Evolutionary conservation across 2,113 vertebrate genomes (phyloP).

Genomic region (Platichthys flesus): DNA sequence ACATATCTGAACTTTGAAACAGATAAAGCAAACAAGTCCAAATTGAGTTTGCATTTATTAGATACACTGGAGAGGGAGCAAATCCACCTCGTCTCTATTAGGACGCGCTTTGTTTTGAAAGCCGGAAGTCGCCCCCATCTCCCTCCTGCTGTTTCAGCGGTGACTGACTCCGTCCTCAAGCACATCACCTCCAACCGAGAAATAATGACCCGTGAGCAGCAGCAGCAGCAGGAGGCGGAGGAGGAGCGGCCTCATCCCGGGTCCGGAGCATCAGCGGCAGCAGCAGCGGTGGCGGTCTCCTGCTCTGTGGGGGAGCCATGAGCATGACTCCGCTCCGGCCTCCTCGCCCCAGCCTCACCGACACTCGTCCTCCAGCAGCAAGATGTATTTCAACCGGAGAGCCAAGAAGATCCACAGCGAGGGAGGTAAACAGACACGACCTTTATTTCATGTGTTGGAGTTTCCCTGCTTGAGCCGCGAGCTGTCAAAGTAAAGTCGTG

Average conservation of each 20-base stretch:
- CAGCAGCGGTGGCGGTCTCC: slow-evolving; percentile 27
- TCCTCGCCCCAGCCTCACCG: slow-evolving; percentile 52
- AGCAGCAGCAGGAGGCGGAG: slow-evolving; percentile 9
- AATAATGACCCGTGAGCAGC: slow-evolving; percentile 58
- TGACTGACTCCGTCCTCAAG: neutral
- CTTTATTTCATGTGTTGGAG: neutral
- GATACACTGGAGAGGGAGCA: no score
- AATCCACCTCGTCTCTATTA: neutral
- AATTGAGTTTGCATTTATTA: no score
- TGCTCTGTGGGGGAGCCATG: slow-evolving; percentile 60
- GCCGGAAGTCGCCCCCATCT: slow-evolving; percentile 13
- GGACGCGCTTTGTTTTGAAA: slow-evolving; percentile 50
- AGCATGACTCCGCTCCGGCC: slow-evolving; percentile 75
- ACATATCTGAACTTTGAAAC: no score
- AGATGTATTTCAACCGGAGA: slow-evolving; percentile 86
- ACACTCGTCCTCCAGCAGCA: slow-evolving; percentile 60
- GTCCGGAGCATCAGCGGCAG: slow-evolving; percentile 29
- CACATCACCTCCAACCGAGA: slow-evolving; percentile 11
- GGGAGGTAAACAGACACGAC: slow-evolving; percentile 78
- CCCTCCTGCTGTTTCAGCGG: neutral
- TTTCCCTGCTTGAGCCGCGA: neutral
- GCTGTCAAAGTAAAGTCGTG: neutral
- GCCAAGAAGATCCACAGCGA: slow-evolving; percentile 86
- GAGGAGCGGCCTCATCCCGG: slow-evolving; percentile 33
- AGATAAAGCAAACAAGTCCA: no score